Base-by-base conservation (phyloP, 2,888 invertebrate species). In the Falcaria lacertinaria region DNA sequence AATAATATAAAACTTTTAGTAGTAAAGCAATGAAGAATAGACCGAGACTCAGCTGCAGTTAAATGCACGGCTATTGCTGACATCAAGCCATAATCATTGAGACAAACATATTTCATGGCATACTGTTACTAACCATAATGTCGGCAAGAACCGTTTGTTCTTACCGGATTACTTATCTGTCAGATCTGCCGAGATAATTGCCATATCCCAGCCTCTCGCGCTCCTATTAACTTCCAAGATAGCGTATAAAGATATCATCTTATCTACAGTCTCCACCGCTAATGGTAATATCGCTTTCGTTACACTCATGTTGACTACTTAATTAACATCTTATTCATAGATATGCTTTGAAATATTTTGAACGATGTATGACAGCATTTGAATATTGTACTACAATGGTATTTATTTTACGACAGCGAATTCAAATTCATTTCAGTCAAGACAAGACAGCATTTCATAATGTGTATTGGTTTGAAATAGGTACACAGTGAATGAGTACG, bases 151-250 rank as follows among this genome's bases (percentile, higher is more conserved):
- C 51, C 44, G 53, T 51, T 37, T 56, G 57, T 50, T 54, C 41
- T 48, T 45, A 52, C 52, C 48, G 43, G 53, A 48, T 46, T 42
- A 34, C 45, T 55, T 61, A 66, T 64, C 64, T 56, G 37, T 36
- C 37, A 49, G 59, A 68, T 62, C 64, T 52, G 52, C 49, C 42
- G 45, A 60, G 57, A 66, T 71, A 65, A 70, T 71, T 66, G 59
- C 64, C 51, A 56, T 53, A 54, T 44, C 19, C 19, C 19, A 55
- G 44, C 43, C 41, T 47, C 44, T 45, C 38, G 32, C 35, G 40
- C 44, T 40, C 35, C 42, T 47, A 52, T 50, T 54, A 54, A 57
- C 57, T 57, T 56, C 58, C 55, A 49, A 54, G 46, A 40, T 42
- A 47, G 46, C 46, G 47, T 56, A 54, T 55, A 48, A 33, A 40